phyloP scores from a whole-genome alignment of 2,113 vertebrate genomes.

The Pachyramphus minor region DNA sequence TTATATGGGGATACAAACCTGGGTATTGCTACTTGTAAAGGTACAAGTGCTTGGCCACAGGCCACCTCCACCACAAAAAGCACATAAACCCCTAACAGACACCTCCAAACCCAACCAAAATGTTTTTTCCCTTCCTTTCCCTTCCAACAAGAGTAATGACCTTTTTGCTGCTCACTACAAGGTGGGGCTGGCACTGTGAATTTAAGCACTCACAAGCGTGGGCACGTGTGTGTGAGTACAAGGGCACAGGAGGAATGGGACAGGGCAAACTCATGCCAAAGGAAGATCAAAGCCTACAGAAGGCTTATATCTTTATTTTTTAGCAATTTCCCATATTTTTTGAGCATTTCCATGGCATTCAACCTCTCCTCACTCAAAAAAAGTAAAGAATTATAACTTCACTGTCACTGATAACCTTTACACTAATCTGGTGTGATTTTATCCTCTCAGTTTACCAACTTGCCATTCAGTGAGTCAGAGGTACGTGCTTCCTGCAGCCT shows the following conservation, averaged over 20 bases:
- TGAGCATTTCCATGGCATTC: neutral
- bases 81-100: neutral
- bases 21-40: neutral
- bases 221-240: accelerated
- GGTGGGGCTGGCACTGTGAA: neutral
- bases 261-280: neutral
- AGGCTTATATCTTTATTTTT: neutral
- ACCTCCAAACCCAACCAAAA: neutral
- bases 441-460: neutral
- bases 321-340: neutral
- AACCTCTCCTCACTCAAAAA: neutral
- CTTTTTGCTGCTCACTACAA: neutral
- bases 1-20: slow-evolving; percentile 3
- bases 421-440: neutral
- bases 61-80: neutral
- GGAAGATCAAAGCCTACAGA: neutral
- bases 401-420: neutral
- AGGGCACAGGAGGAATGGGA: accelerated
- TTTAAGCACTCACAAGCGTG: accelerated
- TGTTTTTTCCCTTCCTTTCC: neutral
- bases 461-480: slow-evolving; percentile 26
- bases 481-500: neutral
- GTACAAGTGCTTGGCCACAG: neutral
- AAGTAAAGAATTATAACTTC: neutral
- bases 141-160: neutral